Conservation (phyloP, 1,140 invertebrate species). For the Amphibalanus amphitrite region DNA sequence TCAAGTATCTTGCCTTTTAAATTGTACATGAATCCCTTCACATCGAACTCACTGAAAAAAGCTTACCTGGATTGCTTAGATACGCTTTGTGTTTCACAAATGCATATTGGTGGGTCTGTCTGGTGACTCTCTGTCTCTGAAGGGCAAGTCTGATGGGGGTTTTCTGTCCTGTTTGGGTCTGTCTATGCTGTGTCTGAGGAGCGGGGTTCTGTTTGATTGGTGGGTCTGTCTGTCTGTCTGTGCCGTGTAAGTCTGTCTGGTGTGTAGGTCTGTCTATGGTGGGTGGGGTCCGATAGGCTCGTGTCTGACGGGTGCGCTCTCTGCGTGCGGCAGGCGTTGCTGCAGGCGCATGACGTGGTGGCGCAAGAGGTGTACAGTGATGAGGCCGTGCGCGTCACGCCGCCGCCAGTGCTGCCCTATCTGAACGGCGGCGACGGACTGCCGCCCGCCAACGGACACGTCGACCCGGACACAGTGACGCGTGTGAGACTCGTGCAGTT, state of each 20-base stretch:
- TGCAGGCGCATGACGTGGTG: constrained; percentile 95
- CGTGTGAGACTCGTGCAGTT: constrained; percentile 94
- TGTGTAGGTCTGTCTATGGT: background rate
- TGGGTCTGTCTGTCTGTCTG: too few species aligned
- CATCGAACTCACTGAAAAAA: too few species aligned
- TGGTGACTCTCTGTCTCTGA: too few species aligned
- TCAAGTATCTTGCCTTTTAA: too few species aligned
- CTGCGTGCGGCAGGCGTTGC: constrained; percentile 52
- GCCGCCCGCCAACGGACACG: constrained; percentile 22
- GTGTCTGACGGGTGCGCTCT: constrained; percentile 9
- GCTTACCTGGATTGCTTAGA: too few species aligned
- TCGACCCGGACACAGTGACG: constrained; percentile 74
- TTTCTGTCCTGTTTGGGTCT: too few species aligned
- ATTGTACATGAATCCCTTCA: too few species aligned
- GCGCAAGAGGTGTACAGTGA: constrained; percentile 95
- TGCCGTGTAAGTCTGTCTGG: background rate
- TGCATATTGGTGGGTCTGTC: too few species aligned
- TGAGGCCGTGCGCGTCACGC: constrained; percentile 71
- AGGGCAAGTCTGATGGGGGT: too few species aligned
- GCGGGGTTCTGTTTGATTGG: too few species aligned
- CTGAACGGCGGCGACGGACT: constrained; percentile 18
- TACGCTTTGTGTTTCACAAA: too few species aligned
- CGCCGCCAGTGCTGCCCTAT: constrained; percentile 43
- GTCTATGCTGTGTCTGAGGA: too few species aligned
- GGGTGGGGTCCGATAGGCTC: constrained; percentile 45